Base-by-base conservation (phyloP, 92 coral and sea anemone genomes). In the Micromussa lordhowensis region DNA sequence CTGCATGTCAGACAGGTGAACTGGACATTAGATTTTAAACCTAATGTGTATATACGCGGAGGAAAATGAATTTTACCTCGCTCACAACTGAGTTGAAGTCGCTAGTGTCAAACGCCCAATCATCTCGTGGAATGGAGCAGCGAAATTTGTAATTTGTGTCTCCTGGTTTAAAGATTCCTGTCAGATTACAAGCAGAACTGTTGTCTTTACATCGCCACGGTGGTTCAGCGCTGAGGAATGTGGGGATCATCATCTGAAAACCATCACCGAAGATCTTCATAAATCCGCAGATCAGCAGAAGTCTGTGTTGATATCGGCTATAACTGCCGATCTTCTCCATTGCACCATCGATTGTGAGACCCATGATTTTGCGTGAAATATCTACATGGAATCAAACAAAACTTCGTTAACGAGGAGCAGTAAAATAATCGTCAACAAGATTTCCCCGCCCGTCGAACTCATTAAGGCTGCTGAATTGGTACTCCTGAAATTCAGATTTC, bases 221-320 rank as follows among this genome's bases (percentile, higher is more conserved):
- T 0, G 96, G 98, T 51, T 93, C 98, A 24, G 96, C 98, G 31
- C 92, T 93, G 28, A 93, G 66, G 51, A 95, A 93, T 18, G 96
- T 93, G 34, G 88, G 80, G 15, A 95, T 78, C 93, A 95, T 75
- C 0, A 79, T 82, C 77, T 94, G 95, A 73, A 95, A 93, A 18
- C 92, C 95, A 72, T 86, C 88, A 3, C 94, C 90, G 34, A 95
- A 91, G 55, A 88, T 36, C 69, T 58, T 87, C 79, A 95, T 69
- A 61, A 85, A 95, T 17, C 91, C 93, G 73, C 91, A 84, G 36
- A 95, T 28, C 79, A 81, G 31, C 34, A 95, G 83, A 63, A 95
- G 89, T 0, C 81, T 83, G 40, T 75, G 44, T 82, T 95, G 98
- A 85, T 89, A 95, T 81, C 91, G 79, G 28, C 85, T 89, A 86